These are phyloP conservation scores for Callosobruchus maculatus DNA, from an alignment of 2,888 invertebrate genomes.

Conservation along the genomic window DNA sequence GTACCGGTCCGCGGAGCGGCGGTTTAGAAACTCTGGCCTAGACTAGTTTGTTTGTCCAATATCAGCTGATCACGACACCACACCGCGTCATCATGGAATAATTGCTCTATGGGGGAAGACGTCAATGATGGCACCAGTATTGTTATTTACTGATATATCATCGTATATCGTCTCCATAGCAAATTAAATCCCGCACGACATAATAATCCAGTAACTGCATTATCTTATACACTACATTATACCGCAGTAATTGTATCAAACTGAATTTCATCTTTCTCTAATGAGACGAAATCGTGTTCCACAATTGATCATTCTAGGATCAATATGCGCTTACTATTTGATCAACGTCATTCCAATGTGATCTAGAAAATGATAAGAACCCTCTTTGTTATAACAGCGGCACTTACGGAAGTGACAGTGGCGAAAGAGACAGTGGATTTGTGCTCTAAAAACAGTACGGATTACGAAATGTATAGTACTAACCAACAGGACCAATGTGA, in stretches of 20 bases:
- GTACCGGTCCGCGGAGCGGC: too few relatives aligned
- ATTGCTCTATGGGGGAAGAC: too few relatives aligned
- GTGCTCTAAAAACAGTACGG: neutral
- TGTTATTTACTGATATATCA: too few relatives aligned
- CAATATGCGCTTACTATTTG: neutral
- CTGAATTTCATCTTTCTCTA: neutral
- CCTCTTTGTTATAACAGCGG: neutral
- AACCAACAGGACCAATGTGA: slow-evolving; percentile 14
- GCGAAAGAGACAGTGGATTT: neutral
- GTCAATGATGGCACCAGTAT: too few relatives aligned
- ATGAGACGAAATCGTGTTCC: neutral
- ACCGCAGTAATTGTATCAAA: neutral
- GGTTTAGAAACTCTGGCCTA: too few relatives aligned
- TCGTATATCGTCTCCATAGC: too few relatives aligned
- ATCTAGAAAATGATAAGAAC: neutral
- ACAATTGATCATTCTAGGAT: neutral
- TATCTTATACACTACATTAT: neutral
- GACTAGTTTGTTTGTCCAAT: too few relatives aligned
- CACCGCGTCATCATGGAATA: too few relatives aligned
- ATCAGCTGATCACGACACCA: too few relatives aligned
- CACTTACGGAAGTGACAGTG: neutral
- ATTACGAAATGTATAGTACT: slow-evolving; percentile 14
- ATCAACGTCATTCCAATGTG: neutral
- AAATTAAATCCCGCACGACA: neutral
- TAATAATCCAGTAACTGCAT: neutral